phyloP scores from a whole-genome alignment of 2,888 invertebrate species.

The Rhaphigaster nebulosa region DNA sequence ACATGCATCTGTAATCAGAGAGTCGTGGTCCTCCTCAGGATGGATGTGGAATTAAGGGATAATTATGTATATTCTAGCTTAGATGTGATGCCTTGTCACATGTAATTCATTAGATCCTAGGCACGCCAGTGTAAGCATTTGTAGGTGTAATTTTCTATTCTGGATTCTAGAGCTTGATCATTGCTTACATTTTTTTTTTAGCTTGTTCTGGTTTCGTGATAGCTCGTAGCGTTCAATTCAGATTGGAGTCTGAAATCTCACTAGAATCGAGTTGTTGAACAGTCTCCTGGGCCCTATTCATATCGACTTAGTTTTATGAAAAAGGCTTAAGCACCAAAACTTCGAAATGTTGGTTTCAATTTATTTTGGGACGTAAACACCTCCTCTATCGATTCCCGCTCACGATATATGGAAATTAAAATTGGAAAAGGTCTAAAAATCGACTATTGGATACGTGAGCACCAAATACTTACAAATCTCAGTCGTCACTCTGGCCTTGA shows the following conservation, averaged over 20 bases:
- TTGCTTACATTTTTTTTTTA: neutral
- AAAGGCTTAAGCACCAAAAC: too few relatives aligned
- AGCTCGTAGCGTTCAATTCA: neutral
- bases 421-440: too few relatives aligned
- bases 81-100: constrained; percentile 32
- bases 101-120: constrained; percentile 43
- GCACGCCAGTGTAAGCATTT: constrained; percentile 32
- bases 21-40: neutral
- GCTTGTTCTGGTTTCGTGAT: neutral
- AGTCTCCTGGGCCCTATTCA: too few relatives aligned
- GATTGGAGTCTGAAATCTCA: neutral
- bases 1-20: constrained; percentile 15
- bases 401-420: too few relatives aligned
- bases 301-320: too few relatives aligned
- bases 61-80: neutral
- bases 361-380: too few relatives aligned
- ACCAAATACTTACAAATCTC: too few relatives aligned
- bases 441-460: too few relatives aligned
- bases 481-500: too few relatives aligned
- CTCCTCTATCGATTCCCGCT: too few relatives aligned
- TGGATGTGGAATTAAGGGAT: neutral
- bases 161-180: neutral
- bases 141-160: neutral
- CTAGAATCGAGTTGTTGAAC: too few relatives aligned
- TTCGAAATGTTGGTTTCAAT: too few relatives aligned